phyloP scores from a whole-genome alignment of 2,113 vertebrate species.

The Xerus inauris region DNA sequence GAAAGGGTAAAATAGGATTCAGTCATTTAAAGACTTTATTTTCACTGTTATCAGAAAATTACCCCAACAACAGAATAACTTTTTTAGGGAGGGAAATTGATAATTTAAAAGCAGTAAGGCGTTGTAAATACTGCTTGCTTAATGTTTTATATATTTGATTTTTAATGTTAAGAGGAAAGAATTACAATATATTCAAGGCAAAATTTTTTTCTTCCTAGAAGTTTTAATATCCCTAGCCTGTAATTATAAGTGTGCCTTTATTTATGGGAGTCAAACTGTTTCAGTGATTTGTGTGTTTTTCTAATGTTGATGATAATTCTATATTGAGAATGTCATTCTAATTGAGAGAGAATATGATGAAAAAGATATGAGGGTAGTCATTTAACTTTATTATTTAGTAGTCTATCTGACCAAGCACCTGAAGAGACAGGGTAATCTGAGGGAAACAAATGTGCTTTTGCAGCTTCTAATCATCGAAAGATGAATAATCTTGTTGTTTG shows the following conservation, averaged over 20 bases:
- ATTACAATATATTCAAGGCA: background rate
- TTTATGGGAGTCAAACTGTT: conserved; percentile 28
- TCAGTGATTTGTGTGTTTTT: conserved; percentile 30
- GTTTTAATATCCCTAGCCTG: background rate
- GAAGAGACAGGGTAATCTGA: background rate
- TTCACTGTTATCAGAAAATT: conserved; percentile 7
- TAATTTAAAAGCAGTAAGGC: conserved; percentile 6
- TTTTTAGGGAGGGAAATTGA: conserved; percentile 28
- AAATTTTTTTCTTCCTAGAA: conserved; percentile 12
- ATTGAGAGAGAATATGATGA: conserved; percentile 21
- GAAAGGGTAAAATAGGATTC: conserved; percentile 29
- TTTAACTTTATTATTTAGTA: conserved; percentile 53
- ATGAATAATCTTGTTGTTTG: background rate
- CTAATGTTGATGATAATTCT: conserved; percentile 35
- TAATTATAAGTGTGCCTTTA: conserved; percentile 17
- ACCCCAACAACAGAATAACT: background rate
- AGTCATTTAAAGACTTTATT: conserved; percentile 7
- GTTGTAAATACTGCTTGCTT: conserved; percentile 18
- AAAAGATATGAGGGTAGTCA: conserved; percentile 18
- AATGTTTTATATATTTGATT: conserved; percentile 25
- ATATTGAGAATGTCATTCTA: conserved; percentile 24
- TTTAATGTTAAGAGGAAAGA: conserved; percentile 34
- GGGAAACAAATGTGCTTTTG: background rate
- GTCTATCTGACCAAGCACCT: background rate
- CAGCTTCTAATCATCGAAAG: background rate